Evolutionary conservation across 2,797 vertebrate genomes (phyloP).

Genomic region (Lepilemur septentrionalis): DNA sequence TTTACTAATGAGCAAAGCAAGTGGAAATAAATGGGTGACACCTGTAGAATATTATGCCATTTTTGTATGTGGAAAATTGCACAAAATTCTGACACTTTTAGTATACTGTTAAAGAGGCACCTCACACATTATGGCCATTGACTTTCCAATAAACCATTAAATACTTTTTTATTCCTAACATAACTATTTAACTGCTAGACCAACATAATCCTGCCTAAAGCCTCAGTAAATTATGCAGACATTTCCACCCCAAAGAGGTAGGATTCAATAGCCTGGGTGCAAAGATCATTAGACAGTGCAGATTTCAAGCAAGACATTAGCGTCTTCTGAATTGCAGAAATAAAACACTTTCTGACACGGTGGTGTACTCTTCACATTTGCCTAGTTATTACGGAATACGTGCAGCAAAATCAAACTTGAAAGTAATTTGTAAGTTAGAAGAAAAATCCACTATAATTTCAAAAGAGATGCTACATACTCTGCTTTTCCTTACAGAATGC

Average conservation of each 20-base stretch:
- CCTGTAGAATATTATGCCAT: constrained; percentile 70
- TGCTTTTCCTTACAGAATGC: rapidly evolving
- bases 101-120: constrained; percentile 65
- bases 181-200: constrained; percentile 70
- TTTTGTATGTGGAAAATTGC: constrained; percentile 75
- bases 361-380: neutral
- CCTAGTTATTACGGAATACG: neutral
- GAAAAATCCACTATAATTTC: neutral
- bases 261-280: neutral
- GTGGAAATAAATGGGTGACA: constrained; percentile 52
- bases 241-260: constrained; percentile 23
- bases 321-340: constrained; percentile 18
- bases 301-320: neutral
- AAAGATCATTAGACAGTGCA: neutral
- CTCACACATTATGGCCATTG: constrained; percentile 75
- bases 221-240: constrained; percentile 54
- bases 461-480: neutral
- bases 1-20: constrained; percentile 66
- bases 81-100: constrained; percentile 73
- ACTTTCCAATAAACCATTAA: constrained; percentile 79
- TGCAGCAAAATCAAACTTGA: neutral
- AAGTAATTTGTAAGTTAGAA: neutral
- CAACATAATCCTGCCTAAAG: constrained; percentile 59
- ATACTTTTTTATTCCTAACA: constrained; percentile 70
- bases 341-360: neutral